These are phyloP conservation scores for Diaphora mendica DNA, from an alignment of 2,888 invertebrate species.

Conservation along the genomic window DNA sequence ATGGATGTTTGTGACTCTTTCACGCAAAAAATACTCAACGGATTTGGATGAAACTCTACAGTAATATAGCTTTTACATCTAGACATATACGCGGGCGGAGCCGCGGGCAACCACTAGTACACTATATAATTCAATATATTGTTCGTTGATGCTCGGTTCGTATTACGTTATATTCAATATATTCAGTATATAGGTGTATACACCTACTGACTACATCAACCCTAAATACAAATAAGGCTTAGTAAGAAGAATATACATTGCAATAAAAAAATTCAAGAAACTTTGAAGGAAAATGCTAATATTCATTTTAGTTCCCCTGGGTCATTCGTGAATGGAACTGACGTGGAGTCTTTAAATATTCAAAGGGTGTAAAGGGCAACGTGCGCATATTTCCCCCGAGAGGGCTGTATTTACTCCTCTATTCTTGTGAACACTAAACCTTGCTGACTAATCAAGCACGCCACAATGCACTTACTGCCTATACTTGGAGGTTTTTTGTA, in stretches of 20 bases:
- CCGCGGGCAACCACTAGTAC: too few relatives aligned
- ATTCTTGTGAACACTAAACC: constrained; percentile 25
- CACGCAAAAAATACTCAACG: too few relatives aligned
- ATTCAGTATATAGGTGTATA: too few relatives aligned
- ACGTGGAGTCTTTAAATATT: constrained; percentile 78
- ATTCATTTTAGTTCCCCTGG: constrained; percentile 41
- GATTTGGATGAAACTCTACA: too few relatives aligned
- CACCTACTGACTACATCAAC: background rate
- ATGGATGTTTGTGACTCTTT: too few relatives aligned
- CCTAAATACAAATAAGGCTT: background rate
- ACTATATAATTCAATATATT: background rate
- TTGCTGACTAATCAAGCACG: background rate
- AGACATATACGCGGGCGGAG: too few relatives aligned
- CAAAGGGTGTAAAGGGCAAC: constrained; percentile 85
- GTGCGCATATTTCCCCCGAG: constrained; percentile 80
- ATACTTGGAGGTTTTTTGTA: background rate
- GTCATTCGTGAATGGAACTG: constrained; percentile 61
- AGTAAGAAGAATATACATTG: background rate
- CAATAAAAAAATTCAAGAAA: background rate
- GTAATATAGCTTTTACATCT: too few relatives aligned
- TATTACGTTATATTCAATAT: too few relatives aligned
- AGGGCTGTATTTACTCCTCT: constrained; percentile 60
- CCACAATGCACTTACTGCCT: background rate
- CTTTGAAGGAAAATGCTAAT: constrained; percentile 33
- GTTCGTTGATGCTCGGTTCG: too few relatives aligned